Conservation (phyloP, 2,888 invertebrate species). For the Cantharis flavilabris region DNA sequence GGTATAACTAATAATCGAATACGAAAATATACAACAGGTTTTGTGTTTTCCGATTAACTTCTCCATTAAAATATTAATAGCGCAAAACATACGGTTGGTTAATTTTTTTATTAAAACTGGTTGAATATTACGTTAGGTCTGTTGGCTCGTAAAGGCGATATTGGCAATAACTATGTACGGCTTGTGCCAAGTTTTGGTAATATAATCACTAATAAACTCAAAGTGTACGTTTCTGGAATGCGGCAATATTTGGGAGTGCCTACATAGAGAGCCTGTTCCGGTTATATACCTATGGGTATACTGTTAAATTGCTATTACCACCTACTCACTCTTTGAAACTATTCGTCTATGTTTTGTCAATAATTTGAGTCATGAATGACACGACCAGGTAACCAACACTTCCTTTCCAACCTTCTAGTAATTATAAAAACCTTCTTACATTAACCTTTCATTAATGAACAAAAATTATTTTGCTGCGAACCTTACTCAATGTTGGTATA, state of each 20-base stretch:
- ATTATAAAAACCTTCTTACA: background rate
- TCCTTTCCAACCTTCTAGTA: background rate
- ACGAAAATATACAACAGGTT: background rate
- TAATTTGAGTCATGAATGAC: background rate
- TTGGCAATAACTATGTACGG: background rate
- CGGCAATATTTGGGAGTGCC: conserved; percentile 29
- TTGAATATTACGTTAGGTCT: background rate
- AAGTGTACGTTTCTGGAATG: conserved; percentile 24
- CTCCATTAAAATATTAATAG: background rate
- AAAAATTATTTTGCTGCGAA: background rate
- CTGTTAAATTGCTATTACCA: conserved; percentile 26
- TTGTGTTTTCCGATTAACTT: background rate
- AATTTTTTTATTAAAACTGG: background rate
- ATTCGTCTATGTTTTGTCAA: background rate
- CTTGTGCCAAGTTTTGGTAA: conserved; percentile 16
- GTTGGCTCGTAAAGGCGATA: background rate
- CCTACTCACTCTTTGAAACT: conserved; percentile 14
- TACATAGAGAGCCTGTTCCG: conserved; percentile 27
- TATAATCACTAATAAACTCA: conserved; percentile 20
- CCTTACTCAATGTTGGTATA: background rate
- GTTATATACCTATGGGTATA: conserved; percentile 17
- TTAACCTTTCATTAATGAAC: background rate
- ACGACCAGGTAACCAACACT: background rate
- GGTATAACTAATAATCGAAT: background rate
- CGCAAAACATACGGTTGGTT: background rate